Conservation (phyloP, 1,140 invertebrate genomes). For the Arion vulgaris region DNA sequence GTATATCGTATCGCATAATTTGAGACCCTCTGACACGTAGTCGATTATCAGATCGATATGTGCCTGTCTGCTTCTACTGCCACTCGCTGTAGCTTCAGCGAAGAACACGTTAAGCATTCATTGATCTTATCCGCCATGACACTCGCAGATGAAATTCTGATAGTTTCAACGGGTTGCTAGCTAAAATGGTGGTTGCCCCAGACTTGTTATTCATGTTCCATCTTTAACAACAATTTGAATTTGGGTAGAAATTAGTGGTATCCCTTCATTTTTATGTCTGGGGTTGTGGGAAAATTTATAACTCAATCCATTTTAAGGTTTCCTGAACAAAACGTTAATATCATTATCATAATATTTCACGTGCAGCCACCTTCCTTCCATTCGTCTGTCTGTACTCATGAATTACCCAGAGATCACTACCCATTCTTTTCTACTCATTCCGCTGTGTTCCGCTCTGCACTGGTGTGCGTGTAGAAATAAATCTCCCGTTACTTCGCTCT, state of each 20-base stretch:
- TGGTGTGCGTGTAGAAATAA: not conserved
- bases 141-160: not conserved
- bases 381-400: not conserved
- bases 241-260: too few relatives aligned
- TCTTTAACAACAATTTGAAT: not conserved
- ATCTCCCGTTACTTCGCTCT: not conserved
- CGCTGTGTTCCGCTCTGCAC: not conserved
- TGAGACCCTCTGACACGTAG: too few relatives aligned
- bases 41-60: slow-evolving; percentile 4
- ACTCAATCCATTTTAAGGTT: not conserved
- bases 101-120: not conserved
- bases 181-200: not conserved
- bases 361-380: not conserved
- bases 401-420: not conserved
- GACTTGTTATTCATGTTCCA: not conserved
- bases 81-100: not conserved
- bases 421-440: not conserved
- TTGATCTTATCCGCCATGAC: slow-evolving; percentile 5
- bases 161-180: not conserved
- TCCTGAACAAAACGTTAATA: not conserved
- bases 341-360: not conserved
- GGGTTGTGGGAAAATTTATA: too few relatives aligned
- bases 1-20: too few relatives aligned
- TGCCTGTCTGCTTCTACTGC: not conserved
- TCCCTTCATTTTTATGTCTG: not conserved